These are phyloP conservation scores for Eonycteris spelaea DNA, from an alignment of 2,113 vertebrate species.

Conservation along the genomic window DNA sequence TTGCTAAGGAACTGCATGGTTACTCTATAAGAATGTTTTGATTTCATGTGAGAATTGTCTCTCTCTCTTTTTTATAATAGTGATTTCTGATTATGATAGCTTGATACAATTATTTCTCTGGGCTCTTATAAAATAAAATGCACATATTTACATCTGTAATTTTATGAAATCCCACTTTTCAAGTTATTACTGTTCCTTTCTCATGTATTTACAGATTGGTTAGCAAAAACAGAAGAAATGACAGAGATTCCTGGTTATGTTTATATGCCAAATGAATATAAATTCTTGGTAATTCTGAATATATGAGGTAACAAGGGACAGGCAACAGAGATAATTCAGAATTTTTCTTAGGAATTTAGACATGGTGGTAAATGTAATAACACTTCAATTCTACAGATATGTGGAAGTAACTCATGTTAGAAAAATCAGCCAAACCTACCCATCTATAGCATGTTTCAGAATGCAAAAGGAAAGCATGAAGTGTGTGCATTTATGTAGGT, in stretches of 20 bases:
- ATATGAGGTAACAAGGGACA: not conserved
- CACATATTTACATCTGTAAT: not conserved
- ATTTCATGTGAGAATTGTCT: constrained; percentile 53
- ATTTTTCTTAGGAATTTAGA: not conserved
- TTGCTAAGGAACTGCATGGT: constrained; percentile 32
- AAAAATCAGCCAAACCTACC: not conserved
- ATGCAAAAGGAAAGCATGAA: not conserved
- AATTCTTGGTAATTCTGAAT: not conserved
- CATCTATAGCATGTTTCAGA: not conserved
- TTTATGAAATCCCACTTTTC: constrained; percentile 11
- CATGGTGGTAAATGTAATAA: not conserved
- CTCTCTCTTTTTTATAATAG: not conserved
- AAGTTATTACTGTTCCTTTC: not conserved
- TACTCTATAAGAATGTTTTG: not conserved
- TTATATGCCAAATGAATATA: not conserved
- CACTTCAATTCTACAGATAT: not conserved
- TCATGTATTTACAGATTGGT: not conserved
- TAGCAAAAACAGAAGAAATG: not conserved
- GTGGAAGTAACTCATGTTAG: not conserved
- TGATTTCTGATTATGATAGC: not conserved
- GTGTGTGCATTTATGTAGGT: not conserved
- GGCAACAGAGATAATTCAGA: not conserved
- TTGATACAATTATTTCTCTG: constrained; percentile 32
- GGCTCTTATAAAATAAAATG: not conserved
- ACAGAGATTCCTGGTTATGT: not conserved